Percentiles rank a stretch among this genome's conserved stretches.
phyloP scores from a whole-genome alignment of 2,113 vertebrate genomes.

The Apus apus region DNA sequence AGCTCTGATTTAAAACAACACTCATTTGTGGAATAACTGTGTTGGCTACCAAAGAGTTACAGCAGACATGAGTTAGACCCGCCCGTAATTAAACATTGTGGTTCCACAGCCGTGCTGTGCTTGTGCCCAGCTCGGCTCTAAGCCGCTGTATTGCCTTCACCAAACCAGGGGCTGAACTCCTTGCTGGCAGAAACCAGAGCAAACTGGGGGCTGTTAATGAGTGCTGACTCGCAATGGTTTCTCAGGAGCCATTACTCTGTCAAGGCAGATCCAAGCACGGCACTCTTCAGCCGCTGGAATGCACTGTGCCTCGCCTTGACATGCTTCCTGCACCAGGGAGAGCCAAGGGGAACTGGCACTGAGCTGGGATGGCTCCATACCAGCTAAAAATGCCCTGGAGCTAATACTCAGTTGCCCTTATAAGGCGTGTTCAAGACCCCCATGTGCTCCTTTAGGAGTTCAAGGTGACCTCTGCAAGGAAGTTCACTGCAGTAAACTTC shows the following conservation, averaged over 20 bases:
- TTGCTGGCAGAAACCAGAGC: background rate
- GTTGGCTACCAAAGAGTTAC: background rate
- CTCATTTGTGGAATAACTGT: background rate
- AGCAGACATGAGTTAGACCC: background rate
- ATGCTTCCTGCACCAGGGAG: background rate
- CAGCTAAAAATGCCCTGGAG: background rate
- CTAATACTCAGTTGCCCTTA: background rate
- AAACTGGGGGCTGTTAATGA: background rate
- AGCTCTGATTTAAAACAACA: accelerated
- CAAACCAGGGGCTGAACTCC: background rate
- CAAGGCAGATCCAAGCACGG: background rate
- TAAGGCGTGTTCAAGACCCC: background rate
- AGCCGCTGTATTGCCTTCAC: background rate
- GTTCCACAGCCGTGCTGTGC: background rate
- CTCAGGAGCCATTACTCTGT: background rate
- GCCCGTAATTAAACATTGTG: background rate
- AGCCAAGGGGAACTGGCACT: background rate
- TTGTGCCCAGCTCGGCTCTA: background rate
- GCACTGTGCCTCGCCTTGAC: background rate
- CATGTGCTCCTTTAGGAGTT: background rate
- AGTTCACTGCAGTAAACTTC: background rate
- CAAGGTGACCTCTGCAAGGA: background rate
- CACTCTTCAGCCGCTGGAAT: background rate
- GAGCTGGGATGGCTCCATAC: background rate
- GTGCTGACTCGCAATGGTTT: background rate